Evolutionary conservation across 2,888 invertebrate genomes (phyloP).

Genomic region (Taenaris catops): DNA sequence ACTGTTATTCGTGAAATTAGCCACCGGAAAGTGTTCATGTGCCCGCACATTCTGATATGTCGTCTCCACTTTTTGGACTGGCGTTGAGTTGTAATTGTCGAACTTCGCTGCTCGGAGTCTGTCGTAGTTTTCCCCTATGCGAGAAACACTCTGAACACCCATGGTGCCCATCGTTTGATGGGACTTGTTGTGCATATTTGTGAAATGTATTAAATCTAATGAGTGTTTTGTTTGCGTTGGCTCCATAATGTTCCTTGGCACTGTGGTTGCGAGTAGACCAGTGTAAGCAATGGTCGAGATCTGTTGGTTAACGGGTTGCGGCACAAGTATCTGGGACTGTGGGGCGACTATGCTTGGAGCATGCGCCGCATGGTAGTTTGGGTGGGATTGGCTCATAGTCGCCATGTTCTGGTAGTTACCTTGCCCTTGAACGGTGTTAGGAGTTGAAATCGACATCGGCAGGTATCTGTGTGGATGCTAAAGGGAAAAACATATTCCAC

Average conservation of each 20-base stretch:
- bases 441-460: slow-evolving; percentile 65
- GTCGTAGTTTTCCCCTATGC: slow-evolving; percentile 51
- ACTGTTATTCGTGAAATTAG: slow-evolving; percentile 62
- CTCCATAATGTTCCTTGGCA: slow-evolving; percentile 51
- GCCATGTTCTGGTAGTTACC: slow-evolving; percentile 57
- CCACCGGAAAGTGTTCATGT: slow-evolving; percentile 49
- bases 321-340: slow-evolving; percentile 26
- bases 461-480: slow-evolving; percentile 63
- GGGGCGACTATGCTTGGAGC: neutral
- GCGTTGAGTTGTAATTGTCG: slow-evolving; percentile 47
- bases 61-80: slow-evolving; percentile 47
- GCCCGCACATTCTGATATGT: slow-evolving; percentile 56
- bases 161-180: slow-evolving; percentile 32
- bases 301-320: slow-evolving; percentile 35
- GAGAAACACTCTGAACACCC: slow-evolving; percentile 48
- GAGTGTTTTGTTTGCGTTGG: slow-evolving; percentile 51
- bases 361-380: slow-evolving; percentile 33
- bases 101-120: slow-evolving; percentile 46
- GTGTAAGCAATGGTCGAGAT: slow-evolving; percentile 36
- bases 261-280: slow-evolving; percentile 34
- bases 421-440: slow-evolving; percentile 34
- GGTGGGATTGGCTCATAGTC: slow-evolving; percentile 65
- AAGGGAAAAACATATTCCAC: neutral
- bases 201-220: slow-evolving; percentile 58
- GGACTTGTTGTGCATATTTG: slow-evolving; percentile 42